A percentile compares a stretch with the other conserved stretches of the same genome.
Evolutionary conservation across 2,888 invertebrate species (phyloP).

Genomic region (Cataglyphis albicans): DNA sequence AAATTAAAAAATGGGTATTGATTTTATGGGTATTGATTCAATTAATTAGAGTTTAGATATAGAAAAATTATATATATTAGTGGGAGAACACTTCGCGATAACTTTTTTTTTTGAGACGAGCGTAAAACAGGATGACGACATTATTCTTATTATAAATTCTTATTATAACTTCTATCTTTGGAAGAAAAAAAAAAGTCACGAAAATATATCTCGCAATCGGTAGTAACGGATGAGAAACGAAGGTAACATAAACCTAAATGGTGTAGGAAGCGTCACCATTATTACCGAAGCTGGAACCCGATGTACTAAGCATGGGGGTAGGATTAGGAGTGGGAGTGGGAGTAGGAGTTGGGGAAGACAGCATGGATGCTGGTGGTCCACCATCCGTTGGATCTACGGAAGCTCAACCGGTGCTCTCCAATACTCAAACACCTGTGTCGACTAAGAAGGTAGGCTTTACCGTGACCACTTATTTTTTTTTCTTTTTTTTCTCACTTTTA

Average conservation of each 20-base stretch:
- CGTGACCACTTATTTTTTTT: constrained; percentile 70
- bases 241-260: constrained; percentile 80
- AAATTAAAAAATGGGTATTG: not conserved
- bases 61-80: not conserved
- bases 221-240: constrained; percentile 66
- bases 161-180: constrained; percentile 16
- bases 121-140: not conserved
- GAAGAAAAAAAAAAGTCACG: not conserved
- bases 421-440: constrained; percentile 84
- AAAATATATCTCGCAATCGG: constrained; percentile 61
- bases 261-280: constrained; percentile 85
- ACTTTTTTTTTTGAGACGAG: constrained; percentile 2
- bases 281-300: constrained; percentile 85
- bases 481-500: constrained; percentile 57
- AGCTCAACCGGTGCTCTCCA: constrained; percentile 85
- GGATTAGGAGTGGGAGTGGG: constrained; percentile 84
- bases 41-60: not conserved
- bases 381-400: constrained; percentile 91
- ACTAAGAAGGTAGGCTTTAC: constrained; percentile 84
- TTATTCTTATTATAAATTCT: constrained; percentile 3
- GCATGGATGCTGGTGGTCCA: constrained; percentile 89
- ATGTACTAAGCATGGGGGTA: constrained; percentile 85
- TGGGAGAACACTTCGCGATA: not conserved
- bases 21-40: not conserved
- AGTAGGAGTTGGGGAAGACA: constrained; percentile 84